Base-by-base conservation (phyloP, 1,140 invertebrate species). In the Steinernema feltiae region DNA sequence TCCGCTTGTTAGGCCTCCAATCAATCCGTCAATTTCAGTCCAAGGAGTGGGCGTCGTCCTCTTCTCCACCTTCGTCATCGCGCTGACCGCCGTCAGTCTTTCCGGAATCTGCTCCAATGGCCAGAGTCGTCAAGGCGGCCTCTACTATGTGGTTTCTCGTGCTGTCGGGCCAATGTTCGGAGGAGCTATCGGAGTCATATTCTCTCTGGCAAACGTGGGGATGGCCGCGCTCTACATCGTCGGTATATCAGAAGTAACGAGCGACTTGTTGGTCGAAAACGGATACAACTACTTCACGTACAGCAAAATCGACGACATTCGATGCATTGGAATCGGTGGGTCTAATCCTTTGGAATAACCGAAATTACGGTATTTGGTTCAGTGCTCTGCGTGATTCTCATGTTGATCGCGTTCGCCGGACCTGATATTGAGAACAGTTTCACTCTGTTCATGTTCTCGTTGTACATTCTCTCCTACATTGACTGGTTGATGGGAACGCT, bases 101-200 rank as follows among this genome's bases (percentile, higher is more conserved):
- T 95, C 94, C 76, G 96, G 96, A 76, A 97, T 98, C 82, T 94
- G 94, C 85, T 98, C 96, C 78, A 98, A 99, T 89, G 96, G 96
- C 74, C 93, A 97, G 89, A 95, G 98, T 70, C 95, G 96, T 91
- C 96, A 94, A 91, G 96, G 94, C 93, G 88, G 88, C 30, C 81
- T 80, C 12, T 85, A 86, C 78, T 86, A 85, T 72, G 69, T 86
- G 75, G 78, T 85, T 32, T 83, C 81, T 32, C 72, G 97, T 82
- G 95, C 94, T 18, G 89, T 99, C 30, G 97, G 97, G 0, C 95
- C 97, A 0, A 94, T 98, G 88, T 98, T 97, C 86, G 96, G 97
- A 2, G 95, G 95, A 0, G 94, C 95, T 0, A 94, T 99, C 35
- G 97, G 96, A 1, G 90, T 98, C 15, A 93, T 98, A 0, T 98